These are phyloP conservation scores for Rostratula benghalensis DNA, from an alignment of 2,113 vertebrate genomes.

Conservation along the genomic window DNA sequence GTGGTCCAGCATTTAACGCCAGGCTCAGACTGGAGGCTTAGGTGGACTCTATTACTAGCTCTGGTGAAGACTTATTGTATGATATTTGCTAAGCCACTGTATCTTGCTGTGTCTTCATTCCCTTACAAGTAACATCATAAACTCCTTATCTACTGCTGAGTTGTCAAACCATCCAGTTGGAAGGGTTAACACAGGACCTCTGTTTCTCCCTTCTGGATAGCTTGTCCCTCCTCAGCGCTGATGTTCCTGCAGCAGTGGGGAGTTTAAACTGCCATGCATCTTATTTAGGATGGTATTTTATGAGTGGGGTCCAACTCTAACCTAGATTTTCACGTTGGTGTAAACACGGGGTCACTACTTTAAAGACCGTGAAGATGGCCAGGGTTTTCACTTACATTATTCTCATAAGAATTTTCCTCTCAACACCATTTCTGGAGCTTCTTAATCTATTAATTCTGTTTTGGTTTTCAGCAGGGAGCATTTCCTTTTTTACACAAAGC, in stretches of 20 bases:
- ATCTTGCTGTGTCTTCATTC: rapidly evolving
- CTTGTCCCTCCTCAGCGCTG: background rate
- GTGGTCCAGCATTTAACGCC: background rate
- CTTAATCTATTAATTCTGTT: background rate
- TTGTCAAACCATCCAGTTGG: background rate
- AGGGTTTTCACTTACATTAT: background rate
- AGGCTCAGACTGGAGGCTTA: background rate
- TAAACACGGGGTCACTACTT: background rate
- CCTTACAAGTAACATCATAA: background rate
- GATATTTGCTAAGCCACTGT: background rate
- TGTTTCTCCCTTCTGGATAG: background rate
- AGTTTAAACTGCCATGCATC: background rate
- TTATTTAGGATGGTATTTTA: background rate
- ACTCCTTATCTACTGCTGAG: background rate
- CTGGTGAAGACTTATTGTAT: background rate
- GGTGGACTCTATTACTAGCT: background rate
- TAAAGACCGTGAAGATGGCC: background rate
- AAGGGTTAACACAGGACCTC: background rate
- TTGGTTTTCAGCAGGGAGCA: background rate
- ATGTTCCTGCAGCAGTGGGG: background rate
- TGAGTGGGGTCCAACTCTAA: background rate
- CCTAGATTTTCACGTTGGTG: background rate
- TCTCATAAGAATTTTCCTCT: background rate
- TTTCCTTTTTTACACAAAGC: background rate
- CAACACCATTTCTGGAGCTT: background rate